Conservation (phyloP, 2,888 invertebrate genomes). For the Liopterus haemorrhoidalis region DNA sequence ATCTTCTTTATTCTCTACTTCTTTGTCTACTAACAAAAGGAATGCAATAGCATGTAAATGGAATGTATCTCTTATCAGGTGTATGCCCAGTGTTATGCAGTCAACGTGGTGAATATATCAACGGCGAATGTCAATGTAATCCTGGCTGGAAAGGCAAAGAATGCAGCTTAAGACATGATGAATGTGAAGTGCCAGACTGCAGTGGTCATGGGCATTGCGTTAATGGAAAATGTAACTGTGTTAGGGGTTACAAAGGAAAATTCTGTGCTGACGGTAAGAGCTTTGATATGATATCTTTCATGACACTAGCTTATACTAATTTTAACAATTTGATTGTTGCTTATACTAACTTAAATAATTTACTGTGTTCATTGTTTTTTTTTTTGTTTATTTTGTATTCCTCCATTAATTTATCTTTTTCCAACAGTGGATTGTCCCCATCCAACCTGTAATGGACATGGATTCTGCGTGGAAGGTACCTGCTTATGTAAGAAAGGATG, state of each 20-base stretch:
- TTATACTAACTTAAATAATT: too few relatives aligned
- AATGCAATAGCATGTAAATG: too few relatives aligned
- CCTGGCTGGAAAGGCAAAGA: slow-evolving; percentile 98
- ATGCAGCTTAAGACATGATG: slow-evolving; percentile 89
- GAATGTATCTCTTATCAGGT: too few relatives aligned
- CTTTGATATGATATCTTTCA: slow-evolving; percentile 5
- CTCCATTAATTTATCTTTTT: slow-evolving; percentile 17
- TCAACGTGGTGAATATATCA: slow-evolving; percentile 93
- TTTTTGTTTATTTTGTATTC: slow-evolving; percentile 6
- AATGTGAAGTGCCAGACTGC: slow-evolving; percentile 95
- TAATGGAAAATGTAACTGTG: slow-evolving; percentile 91
- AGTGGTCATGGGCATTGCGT: slow-evolving; percentile 94
- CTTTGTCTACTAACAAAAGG: too few relatives aligned
- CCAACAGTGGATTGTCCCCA: slow-evolving; percentile 82
- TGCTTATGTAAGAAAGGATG: slow-evolving; percentile 97
- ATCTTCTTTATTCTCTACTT: too few relatives aligned
- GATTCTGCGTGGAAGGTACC: slow-evolving; percentile 87
- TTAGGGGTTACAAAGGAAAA: slow-evolving; percentile 89
- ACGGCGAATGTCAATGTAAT: slow-evolving; percentile 95
- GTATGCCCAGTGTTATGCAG: slow-evolving; percentile 96
- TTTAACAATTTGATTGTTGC: slow-evolving; percentile 11
- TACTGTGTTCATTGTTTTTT: slow-evolving; percentile 1
- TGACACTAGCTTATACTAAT: slow-evolving; percentile 2
- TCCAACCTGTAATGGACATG: slow-evolving; percentile 89
- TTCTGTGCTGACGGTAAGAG: slow-evolving; percentile 80